These are phyloP conservation scores for Pycnonotus jocosus DNA, from an alignment of 2,113 vertebrate genomes.

Conservation along the genomic window DNA sequence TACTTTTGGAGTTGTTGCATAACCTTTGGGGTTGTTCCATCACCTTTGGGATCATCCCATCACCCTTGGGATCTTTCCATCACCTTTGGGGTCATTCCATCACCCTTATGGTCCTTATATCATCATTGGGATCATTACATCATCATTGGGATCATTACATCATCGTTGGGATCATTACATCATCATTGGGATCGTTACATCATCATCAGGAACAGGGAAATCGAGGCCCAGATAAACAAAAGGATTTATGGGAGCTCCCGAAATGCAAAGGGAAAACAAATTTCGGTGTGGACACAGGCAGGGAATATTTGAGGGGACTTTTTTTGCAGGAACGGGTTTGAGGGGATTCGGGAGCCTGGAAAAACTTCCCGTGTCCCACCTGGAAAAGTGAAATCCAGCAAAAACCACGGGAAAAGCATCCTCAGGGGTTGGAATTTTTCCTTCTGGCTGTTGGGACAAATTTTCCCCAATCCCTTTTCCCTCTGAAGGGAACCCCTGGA, in stretches of 20 bases:
- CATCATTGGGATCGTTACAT: too few species aligned
- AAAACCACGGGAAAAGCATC: accelerated
- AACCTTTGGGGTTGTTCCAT: too few species aligned
- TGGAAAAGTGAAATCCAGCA: neutral
- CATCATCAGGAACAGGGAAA: neutral
- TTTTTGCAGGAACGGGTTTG: neutral
- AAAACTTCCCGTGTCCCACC: accelerated
- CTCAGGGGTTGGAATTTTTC: neutral
- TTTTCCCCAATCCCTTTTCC: neutral
- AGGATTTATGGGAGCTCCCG: neutral
- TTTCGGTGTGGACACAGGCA: accelerated
- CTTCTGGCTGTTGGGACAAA: neutral
- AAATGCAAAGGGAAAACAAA: too few species aligned
- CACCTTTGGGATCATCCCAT: too few species aligned
- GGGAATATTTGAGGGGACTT: accelerated
- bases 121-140: too few species aligned
- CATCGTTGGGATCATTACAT: too few species aligned
- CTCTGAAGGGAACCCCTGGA: neutral
- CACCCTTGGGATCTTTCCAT: too few species aligned
- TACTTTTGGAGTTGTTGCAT: too few species aligned
- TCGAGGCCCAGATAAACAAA: neutral
- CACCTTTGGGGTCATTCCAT: neutral
- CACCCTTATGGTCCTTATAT: too few species aligned
- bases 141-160: too few species aligned
- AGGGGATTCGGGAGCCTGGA: accelerated